Evolutionary conservation across 2,888 invertebrate genomes (phyloP).

Genomic region (Lucinisca nassula): DNA sequence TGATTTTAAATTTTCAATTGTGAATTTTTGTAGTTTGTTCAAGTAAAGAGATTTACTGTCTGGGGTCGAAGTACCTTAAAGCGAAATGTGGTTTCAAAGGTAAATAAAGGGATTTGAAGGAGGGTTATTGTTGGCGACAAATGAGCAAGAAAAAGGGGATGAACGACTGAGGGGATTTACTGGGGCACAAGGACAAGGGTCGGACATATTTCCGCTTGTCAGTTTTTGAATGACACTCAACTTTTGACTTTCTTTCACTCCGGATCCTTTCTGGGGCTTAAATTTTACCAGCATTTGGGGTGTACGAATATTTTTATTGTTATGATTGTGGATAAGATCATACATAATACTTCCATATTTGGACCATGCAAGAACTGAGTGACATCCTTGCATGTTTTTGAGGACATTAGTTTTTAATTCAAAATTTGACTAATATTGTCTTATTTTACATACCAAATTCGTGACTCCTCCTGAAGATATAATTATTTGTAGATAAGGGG

Average conservation of each 20-base stretch:
- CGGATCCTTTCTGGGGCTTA: no score
- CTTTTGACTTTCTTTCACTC: neutral
- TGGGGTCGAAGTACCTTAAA: neutral
- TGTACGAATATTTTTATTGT: no score
- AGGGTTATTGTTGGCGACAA: neutral
- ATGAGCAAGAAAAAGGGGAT: neutral
- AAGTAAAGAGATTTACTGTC: neutral
- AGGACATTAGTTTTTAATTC: no score
- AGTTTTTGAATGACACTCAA: neutral
- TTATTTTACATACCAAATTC: no score
- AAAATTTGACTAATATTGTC: no score
- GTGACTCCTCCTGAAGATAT: no score
- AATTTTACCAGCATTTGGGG: no score
- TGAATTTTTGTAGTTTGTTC: neutral
- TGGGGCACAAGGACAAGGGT: constrained; percentile 6
- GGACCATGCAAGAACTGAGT: no score
- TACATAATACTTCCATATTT: no score
- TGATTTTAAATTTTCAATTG: neutral
- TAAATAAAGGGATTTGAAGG: neutral
- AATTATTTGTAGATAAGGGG: no score
- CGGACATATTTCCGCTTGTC: constrained; percentile 9
- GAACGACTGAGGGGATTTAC: neutral
- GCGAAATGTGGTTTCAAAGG: neutral
- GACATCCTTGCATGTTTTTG: no score
- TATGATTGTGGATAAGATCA: no score